A percentile compares a stretch with the other conserved stretches of the same genome.
phyloP scores from a whole-genome alignment of 2,888 invertebrate species.

The Dicycla oo region DNA sequence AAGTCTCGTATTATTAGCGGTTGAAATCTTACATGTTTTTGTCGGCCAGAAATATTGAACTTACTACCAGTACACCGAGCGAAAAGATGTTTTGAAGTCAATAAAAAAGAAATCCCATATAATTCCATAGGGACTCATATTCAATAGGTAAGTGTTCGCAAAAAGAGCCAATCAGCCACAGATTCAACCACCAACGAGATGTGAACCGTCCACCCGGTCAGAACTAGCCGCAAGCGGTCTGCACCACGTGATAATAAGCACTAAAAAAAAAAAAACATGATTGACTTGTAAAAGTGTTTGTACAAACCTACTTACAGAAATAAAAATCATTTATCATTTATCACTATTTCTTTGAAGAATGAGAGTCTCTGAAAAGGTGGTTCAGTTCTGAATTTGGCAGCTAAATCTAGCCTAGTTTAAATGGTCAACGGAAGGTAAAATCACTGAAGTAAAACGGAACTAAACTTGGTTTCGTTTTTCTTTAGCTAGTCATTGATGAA shows the following conservation, averaged over 20 bases:
- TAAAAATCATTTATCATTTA: too few species aligned
- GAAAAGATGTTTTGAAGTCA: too few species aligned
- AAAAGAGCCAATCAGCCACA: constrained; percentile 72
- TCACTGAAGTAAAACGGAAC: not conserved
- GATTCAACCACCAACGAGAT: constrained; percentile 72
- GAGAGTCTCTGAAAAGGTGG: too few species aligned
- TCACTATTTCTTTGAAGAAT: too few species aligned
- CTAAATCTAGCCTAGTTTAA: constrained; percentile 1
- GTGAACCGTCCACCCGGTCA: constrained; percentile 49
- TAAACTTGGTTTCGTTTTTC: not conserved
- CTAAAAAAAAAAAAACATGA: too few species aligned
- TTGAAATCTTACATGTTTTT: too few species aligned
- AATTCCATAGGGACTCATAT: constrained; percentile 66
- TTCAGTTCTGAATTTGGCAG: not conserved
- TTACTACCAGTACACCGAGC: too few species aligned
- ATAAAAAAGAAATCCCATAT: too few species aligned
- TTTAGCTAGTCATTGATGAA: not conserved
- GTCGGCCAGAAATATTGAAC: too few species aligned
- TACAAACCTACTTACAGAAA: too few species aligned
- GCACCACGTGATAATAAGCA: constrained; percentile 27
- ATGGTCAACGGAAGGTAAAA: not conserved
- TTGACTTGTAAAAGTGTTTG: not conserved
- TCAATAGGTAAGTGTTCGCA: constrained; percentile 73
- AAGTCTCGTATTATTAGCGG: too few species aligned
- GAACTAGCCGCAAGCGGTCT: constrained; percentile 42